A percentile compares a stretch with the other conserved stretches of the same genome.
Conservation (phyloP, 2,888 invertebrate genomes). For the Proisotoma minuta region DNA sequence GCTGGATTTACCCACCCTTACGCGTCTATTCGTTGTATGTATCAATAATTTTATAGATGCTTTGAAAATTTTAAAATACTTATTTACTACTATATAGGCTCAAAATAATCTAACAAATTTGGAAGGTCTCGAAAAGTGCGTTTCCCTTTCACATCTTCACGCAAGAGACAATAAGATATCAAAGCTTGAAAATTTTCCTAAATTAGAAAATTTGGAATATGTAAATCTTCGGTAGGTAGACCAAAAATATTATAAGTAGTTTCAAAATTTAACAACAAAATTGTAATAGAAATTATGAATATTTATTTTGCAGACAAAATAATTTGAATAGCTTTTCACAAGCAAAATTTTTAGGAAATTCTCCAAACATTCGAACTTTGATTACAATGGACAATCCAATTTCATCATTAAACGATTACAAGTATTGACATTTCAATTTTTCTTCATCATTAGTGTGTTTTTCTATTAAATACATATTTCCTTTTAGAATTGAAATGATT, state of each 20-base stretch:
- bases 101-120: conserved; percentile 23
- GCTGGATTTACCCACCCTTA: conserved; percentile 27
- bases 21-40: conserved; percentile 24
- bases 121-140: conserved; percentile 24
- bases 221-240: conserved; percentile 26
- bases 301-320: conserved; percentile 21
- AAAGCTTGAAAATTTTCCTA: conserved; percentile 24
- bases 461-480: not conserved
- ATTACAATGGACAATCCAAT: conserved; percentile 26
- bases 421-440: conserved; percentile 12
- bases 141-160: conserved; percentile 27
- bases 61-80: not conserved
- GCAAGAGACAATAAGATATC: conserved; percentile 31
- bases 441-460: not conserved
- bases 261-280: not conserved
- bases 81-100: conserved; percentile 16
- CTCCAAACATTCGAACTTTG: conserved; percentile 22
- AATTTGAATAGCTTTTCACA: conserved; percentile 23
- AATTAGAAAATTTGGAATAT: conserved; percentile 27
- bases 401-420: conserved; percentile 18
- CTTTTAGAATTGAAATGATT: conserved; percentile 21
- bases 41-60: not conserved
- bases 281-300: too few relatives aligned
- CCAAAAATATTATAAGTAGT: not conserved
- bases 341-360: conserved; percentile 22